These are phyloP conservation scores for Cerastoderma edule DNA, from an alignment of 2,888 invertebrate genomes.

Conservation along the genomic window DNA sequence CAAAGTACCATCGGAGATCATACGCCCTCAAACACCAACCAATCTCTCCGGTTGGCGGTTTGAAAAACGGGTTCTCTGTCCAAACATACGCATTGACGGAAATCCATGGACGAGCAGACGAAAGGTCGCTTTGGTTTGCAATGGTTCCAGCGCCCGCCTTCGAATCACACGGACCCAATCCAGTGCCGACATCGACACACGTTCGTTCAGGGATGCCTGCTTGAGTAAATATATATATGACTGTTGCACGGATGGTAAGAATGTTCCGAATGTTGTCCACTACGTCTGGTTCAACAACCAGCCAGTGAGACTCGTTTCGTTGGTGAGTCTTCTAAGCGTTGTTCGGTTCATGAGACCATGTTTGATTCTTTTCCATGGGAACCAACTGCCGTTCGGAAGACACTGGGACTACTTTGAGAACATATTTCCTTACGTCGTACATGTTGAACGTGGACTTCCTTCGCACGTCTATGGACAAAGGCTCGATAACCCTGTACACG, in stretches of 20 bases:
- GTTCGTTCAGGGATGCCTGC: conserved; percentile 48
- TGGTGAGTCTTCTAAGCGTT: conserved; percentile 63
- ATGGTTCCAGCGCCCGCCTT: neutral
- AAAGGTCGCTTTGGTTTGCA: neutral
- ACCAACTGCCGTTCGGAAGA: conserved; percentile 53
- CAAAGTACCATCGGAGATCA: too few relatives aligned
- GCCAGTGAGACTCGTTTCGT: conserved; percentile 43
- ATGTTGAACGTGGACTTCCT: conserved; percentile 44
- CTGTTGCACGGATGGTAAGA: conserved; percentile 42
- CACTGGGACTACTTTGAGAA: conserved; percentile 62
- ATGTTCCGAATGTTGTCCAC: conserved; percentile 62
- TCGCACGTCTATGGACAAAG: conserved; percentile 45
- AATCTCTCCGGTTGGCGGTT: conserved; percentile 4
- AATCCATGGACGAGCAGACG: neutral
- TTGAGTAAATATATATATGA: conserved; percentile 39
- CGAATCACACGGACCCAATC: neutral
- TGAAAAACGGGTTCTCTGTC: conserved; percentile 1
- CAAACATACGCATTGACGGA: neutral
- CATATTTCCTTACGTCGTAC: conserved; percentile 57
- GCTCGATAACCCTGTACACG: conserved; percentile 52
- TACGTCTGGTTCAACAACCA: conserved; percentile 54
- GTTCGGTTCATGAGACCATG: conserved; percentile 61
- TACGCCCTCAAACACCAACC: neutral
- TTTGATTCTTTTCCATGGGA: conserved; percentile 62
- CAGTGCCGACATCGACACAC: conserved; percentile 6